Evolutionary conservation across 2,797 vertebrate species (phyloP).

Genomic region (Catamblyrhynchus diadema): DNA sequence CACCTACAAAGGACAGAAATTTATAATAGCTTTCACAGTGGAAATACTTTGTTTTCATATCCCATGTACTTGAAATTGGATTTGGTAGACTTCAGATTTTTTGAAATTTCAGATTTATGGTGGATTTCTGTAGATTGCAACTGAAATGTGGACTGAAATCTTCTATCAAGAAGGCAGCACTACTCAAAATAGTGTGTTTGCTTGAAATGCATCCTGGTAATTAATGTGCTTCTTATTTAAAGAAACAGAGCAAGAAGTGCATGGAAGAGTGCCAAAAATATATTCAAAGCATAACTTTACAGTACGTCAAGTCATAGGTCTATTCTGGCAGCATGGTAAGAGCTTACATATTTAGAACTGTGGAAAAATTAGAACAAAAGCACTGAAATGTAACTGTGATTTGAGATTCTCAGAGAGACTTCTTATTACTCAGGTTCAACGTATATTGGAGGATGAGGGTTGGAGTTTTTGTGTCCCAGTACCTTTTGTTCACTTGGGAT

Average conservation of each 20-base stretch:
- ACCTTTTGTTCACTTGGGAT: not conserved
- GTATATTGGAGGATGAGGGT: not conserved
- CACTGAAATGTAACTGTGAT: not conserved
- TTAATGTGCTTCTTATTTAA: slow-evolving; percentile 6
- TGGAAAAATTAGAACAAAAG: not conserved
- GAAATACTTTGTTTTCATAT: not conserved
- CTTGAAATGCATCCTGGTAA: slow-evolving; percentile 14
- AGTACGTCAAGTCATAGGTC: not conserved
- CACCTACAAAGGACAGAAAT: not conserved
- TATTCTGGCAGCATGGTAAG: not conserved
- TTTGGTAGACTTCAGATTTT: not conserved
- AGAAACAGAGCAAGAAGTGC: not conserved
- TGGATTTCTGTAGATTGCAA: not conserved
- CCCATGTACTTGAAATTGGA: not conserved
- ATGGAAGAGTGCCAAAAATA: slow-evolving; percentile 14
- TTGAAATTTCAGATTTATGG: not conserved
- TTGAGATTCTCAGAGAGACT: not conserved
- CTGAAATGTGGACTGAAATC: not conserved
- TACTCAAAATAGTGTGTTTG: not conserved
- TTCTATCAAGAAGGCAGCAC: not conserved
- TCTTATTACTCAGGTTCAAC: not conserved
- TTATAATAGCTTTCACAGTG: not conserved
- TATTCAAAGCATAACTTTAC: slow-evolving; percentile 4
- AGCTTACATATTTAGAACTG: not conserved
- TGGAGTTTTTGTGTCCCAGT: not conserved